Evolutionary conservation across 2,888 invertebrate genomes (phyloP).

Genomic region (Aspidapion aeneum): DNA sequence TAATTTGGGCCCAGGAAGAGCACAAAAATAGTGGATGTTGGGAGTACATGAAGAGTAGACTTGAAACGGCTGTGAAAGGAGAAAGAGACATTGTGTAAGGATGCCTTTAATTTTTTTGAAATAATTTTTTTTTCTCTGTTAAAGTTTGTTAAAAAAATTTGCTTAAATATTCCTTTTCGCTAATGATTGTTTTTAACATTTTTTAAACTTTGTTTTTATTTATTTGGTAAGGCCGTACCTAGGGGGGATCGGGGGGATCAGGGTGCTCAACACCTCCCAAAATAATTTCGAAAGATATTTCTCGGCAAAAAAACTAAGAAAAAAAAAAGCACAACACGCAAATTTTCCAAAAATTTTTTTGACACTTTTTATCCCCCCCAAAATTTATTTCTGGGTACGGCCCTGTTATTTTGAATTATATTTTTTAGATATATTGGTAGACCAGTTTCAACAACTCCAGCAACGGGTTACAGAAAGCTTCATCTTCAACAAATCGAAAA

Average conservation of each 20-base stretch:
- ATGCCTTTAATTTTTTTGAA: background rate
- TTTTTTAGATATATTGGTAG: slow-evolving; percentile 84
- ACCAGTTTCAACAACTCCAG: slow-evolving; percentile 89
- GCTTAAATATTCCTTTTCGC: too few species aligned
- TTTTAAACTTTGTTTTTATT: too few species aligned
- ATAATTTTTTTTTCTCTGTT: background rate
- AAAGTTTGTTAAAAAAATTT: too few species aligned
- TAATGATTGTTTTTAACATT: too few species aligned
- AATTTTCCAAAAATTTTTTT: too few species aligned
- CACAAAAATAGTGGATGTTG: slow-evolving; percentile 93
- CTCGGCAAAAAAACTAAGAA: too few species aligned
- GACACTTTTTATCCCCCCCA: too few species aligned
- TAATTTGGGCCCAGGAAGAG: slow-evolving; percentile 91
- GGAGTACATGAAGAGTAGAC: slow-evolving; percentile 85
- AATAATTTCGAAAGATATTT: too few species aligned
- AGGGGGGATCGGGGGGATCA: too few species aligned
- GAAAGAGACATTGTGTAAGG: slow-evolving; percentile 69
- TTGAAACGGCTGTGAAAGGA: slow-evolving; percentile 77
- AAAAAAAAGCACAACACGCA: too few species aligned
- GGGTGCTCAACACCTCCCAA: too few species aligned
- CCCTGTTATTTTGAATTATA: background rate
- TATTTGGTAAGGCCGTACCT: too few species aligned
- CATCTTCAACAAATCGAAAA: background rate
- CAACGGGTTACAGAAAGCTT: slow-evolving; percentile 90
- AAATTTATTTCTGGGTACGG: background rate